A percentile compares a stretch with the other conserved stretches of the same genome.
These are phyloP conservation scores for Sylvilagus bachmani DNA, from an alignment of 2,113 vertebrate species.

Conservation along the genomic window DNA sequence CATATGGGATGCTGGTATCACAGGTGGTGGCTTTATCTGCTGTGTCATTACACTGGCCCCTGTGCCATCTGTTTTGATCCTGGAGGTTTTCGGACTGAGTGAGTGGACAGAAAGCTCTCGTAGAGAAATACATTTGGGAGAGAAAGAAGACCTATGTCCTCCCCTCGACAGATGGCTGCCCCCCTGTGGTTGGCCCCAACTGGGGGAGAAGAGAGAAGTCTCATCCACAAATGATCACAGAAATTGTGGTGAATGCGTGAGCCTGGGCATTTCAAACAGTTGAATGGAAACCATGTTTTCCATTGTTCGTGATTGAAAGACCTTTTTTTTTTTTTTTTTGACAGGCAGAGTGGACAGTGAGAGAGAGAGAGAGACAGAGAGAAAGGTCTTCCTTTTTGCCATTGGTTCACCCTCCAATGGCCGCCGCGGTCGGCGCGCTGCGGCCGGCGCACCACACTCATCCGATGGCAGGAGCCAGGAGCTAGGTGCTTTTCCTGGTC, in stretches of 20 bases:
- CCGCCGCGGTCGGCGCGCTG: no score
- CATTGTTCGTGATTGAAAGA: constrained; percentile 16
- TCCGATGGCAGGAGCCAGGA: no score
- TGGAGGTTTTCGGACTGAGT: neutral
- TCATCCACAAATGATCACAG: neutral
- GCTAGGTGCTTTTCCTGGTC: no score
- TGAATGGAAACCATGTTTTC: neutral
- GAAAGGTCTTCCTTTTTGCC: no score
- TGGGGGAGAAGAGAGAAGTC: neutral
- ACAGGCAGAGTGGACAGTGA: no score
- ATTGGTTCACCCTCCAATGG: no score
- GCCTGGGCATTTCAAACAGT: neutral
- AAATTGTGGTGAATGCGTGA: neutral
- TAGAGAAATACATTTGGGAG: neutral
- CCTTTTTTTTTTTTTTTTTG: no score
- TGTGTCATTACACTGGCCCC: neutral
- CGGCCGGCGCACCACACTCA: no score
- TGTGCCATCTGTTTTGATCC: neutral
- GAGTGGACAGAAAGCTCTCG: neutral
- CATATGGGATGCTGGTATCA: no score
- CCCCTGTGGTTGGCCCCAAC: no score
- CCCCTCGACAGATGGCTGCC: neutral
- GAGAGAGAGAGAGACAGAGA: no score
- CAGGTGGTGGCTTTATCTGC: no score
- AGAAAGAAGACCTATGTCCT: neutral